Evolutionary conservation across 2,113 vertebrate species (phyloP), one percentile per base, ranked within the genome.

Genomic region (Muntiacus reevesi): DNA sequence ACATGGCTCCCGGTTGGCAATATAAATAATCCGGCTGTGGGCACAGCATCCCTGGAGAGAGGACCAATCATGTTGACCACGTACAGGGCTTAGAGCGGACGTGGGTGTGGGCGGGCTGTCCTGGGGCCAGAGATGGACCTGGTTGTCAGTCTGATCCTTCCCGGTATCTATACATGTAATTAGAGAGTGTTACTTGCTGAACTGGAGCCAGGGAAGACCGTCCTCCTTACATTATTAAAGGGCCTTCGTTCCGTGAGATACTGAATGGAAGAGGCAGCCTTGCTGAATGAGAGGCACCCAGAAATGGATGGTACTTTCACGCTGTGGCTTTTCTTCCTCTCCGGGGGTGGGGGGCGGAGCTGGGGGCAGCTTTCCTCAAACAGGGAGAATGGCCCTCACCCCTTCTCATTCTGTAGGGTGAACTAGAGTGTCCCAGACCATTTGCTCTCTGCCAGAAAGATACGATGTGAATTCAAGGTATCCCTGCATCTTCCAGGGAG

Each of bases 11-110:
- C 3, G 1, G 84, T 54, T 87, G 92, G 87, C 71, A 25, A 74
- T 57, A 25, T 62, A 91, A 60, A 59, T 87, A 57, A 90, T 45
- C 67, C 15, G 97, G 50, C 81, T 12, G 76, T 43, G 91, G 91
- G 87, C 87, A 85, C 15, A 8, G 62, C 54, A 21, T 83, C 90
- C 81, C 43, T 78, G 28, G 85, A 92, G 91, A 93, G 94, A 67
- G 94, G 87, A 12, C 45, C 23, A 27, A 19, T 19, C 55, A 12
- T 1, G 8, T 33, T 27, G 16, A 62, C 76, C 33, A 17, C 0
- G 2, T 91, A 62, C 78, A 28, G 76, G 89, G 74, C 81, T 60
- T 40, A 14, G 5, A 84, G 96, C 83, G 5, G 15, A 85, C 16
- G 50, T 9, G 1, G 13, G 9, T 52, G 52, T 59, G 74, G 76